phyloP scores from a whole-genome alignment of 2,113 vertebrate genomes.

The Pleuronectes platessa region DNA sequence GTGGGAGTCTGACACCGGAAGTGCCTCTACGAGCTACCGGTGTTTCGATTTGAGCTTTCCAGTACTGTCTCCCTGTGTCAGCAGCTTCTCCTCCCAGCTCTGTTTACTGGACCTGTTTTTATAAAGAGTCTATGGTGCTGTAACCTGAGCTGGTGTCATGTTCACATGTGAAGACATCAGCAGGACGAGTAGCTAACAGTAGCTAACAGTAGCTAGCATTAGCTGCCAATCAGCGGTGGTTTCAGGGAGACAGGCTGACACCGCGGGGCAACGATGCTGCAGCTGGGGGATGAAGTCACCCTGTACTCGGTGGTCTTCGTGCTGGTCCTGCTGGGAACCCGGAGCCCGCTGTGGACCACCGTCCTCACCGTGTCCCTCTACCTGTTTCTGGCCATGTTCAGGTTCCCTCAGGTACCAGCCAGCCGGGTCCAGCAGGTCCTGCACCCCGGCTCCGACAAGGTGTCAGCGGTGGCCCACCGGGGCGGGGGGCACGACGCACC shows the following conservation, averaged over 20 bases:
- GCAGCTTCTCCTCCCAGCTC: too few relatives aligned
- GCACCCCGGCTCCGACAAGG: slow-evolving; percentile 73
- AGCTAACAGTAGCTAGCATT: background rate
- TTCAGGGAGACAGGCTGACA: background rate
- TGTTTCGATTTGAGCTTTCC: too few relatives aligned
- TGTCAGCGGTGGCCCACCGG: slow-evolving; percentile 89
- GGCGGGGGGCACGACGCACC: slow-evolving; percentile 93
- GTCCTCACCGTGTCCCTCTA: slow-evolving; percentile 83
- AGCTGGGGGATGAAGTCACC: slow-evolving; percentile 80
- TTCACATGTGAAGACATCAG: background rate
- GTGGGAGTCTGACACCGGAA: too few relatives aligned
- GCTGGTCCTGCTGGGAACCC: slow-evolving; percentile 80
- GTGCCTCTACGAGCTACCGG: too few relatives aligned
- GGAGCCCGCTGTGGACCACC: slow-evolving; percentile 84
- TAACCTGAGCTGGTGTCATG: too few relatives aligned
- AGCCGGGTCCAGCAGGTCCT: slow-evolving; percentile 85
- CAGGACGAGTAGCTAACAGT: background rate
- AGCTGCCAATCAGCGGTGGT: background rate
- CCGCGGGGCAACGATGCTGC: slow-evolving; percentile 72
- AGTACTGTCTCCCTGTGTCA: background rate
- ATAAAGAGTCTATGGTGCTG: too few relatives aligned
- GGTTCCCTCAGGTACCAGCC: slow-evolving; percentile 84
- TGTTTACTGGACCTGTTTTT: too few relatives aligned
- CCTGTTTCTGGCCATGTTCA: slow-evolving; percentile 82
- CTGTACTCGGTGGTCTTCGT: slow-evolving; percentile 83